Evolutionary conservation across 2,797 vertebrate genomes (phyloP).

Genomic region (Spinus pinus): DNA sequence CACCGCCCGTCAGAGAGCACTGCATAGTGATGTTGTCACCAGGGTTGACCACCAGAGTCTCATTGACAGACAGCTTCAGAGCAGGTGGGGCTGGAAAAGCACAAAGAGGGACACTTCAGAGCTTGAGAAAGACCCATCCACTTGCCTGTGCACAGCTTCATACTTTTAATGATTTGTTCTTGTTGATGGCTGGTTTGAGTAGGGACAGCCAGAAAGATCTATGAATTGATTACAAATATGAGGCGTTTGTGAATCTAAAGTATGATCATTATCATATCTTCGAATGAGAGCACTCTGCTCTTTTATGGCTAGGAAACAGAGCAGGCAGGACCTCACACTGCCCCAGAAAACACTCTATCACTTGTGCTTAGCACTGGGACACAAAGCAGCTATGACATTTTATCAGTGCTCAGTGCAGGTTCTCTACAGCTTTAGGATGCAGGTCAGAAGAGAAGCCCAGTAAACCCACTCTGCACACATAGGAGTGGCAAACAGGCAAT

Average conservation of each 20-base stretch:
- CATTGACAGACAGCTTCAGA: conserved; percentile 91
- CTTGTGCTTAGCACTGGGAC: not conserved
- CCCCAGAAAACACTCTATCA: not conserved
- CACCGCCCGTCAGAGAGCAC: conserved; percentile 87
- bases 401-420: not conserved
- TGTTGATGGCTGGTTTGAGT: not conserved
- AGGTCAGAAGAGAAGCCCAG: not conserved
- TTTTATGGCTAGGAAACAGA: not conserved
- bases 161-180: not conserved
- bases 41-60: conserved; percentile 92
- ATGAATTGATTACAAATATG: not conserved
- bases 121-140: not conserved
- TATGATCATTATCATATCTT: not conserved
- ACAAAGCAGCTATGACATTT: not conserved
- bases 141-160: not conserved
- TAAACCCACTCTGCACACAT: not conserved
- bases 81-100: conserved; percentile 84
- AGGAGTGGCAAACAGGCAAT: not conserved
- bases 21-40: conserved; percentile 88
- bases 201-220: not conserved
- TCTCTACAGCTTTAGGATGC: not conserved
- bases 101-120: not conserved
- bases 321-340: not conserved
- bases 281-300: not conserved
- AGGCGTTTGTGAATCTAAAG: not conserved